Conservation (phyloP, 2,888 invertebrate genomes). For the Ormyrus rosae region DNA sequence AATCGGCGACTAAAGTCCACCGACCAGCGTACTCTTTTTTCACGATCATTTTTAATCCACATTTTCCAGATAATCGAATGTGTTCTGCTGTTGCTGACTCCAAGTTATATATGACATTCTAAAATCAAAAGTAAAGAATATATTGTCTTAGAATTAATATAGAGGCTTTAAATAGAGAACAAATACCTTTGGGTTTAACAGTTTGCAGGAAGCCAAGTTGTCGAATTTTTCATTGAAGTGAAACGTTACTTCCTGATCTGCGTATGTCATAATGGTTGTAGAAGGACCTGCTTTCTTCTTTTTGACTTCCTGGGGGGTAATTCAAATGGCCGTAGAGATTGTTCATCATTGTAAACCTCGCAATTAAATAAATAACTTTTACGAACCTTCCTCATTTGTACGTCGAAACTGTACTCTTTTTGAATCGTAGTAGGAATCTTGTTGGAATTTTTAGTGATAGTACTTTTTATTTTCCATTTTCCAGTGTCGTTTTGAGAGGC, state of each 20-base stretch:
- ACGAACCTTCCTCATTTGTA: slow-evolving; percentile 42
- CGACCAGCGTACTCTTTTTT: slow-evolving; percentile 28
- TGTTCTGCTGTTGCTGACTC: neutral
- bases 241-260: slow-evolving; percentile 19
- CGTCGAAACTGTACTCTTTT: slow-evolving; percentile 1
- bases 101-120: slow-evolving; percentile 32
- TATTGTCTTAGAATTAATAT: neutral
- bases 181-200: slow-evolving; percentile 40
- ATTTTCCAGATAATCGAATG: slow-evolving; percentile 18
- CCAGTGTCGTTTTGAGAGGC: slow-evolving; percentile 29
- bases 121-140: neutral
- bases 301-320: neutral
- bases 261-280: slow-evolving; percentile 1
- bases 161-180: neutral
- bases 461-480: slow-evolving; percentile 24
- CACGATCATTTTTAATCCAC: slow-evolving; percentile 45
- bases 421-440: too few species aligned
- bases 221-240: slow-evolving; percentile 39
- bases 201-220: slow-evolving; percentile 24
- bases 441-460: neutral
- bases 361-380: neutral
- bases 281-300: slow-evolving; percentile 14
- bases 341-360: neutral
- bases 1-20: slow-evolving; percentile 53
- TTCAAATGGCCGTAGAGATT: slow-evolving; percentile 5